Evolutionary conservation across 1,140 invertebrate genomes (phyloP).

Genomic region (Tigriopus japonicus): DNA sequence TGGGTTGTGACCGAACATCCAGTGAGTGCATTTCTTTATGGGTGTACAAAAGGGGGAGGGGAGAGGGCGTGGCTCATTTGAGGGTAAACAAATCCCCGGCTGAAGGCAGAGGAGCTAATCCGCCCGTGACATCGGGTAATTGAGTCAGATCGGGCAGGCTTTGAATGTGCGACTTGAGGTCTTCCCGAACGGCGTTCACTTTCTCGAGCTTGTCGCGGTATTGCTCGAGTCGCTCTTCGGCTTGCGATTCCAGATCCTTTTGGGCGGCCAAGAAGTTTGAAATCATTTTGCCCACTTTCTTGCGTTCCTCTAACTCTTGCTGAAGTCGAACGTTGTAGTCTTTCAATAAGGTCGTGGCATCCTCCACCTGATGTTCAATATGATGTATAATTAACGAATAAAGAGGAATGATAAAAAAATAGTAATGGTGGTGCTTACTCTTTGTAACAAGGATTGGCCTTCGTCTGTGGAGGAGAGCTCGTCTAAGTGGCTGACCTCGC

Average conservation of each 20-base stretch:
- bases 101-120: slow-evolving; percentile 71
- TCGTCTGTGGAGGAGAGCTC: slow-evolving; percentile 41
- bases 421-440: slow-evolving; percentile 19
- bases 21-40: no score
- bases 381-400: not conserved
- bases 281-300: slow-evolving; percentile 62
- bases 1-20: no score
- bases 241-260: slow-evolving; percentile 53
- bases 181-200: slow-evolving; percentile 55
- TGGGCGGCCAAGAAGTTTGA: slow-evolving; percentile 66
- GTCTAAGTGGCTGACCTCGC: slow-evolving; percentile 61
- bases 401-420: not conserved
- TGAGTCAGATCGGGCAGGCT: slow-evolving; percentile 78
- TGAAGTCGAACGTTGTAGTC: slow-evolving; percentile 71
- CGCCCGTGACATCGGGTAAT: slow-evolving; percentile 70
- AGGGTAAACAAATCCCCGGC: slow-evolving; percentile 71
- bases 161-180: slow-evolving; percentile 74
- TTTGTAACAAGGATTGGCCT: slow-evolving; percentile 22
- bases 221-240: slow-evolving; percentile 38
- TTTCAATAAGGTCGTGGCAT: slow-evolving; percentile 58
- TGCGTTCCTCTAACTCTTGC: slow-evolving; percentile 55
- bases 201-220: slow-evolving; percentile 68
- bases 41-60: no score
- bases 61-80: no score
- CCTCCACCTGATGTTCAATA: slow-evolving; percentile 44